These are phyloP conservation scores for Datnioides undecimradiatus DNA, from an alignment of 2,113 vertebrate species.

Conservation along the genomic window DNA sequence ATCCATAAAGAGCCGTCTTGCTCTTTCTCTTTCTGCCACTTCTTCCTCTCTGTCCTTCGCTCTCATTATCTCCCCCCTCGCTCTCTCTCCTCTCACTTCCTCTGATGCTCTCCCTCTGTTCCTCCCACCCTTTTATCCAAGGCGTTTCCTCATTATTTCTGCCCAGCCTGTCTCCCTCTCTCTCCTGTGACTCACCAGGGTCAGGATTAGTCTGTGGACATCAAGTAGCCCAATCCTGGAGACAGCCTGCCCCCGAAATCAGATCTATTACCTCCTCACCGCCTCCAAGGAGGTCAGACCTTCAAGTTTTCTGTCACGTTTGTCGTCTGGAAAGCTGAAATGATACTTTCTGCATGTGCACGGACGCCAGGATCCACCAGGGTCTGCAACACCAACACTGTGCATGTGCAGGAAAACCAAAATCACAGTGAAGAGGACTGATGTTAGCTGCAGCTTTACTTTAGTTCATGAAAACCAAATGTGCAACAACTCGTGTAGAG, in stretches of 20 bases:
- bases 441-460: no score
- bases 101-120: constrained; percentile 3
- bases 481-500: no score
- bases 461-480: no score
- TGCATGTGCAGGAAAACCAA: no score
- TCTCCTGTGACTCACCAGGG: constrained; percentile 44
- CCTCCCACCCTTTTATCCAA: not conserved
- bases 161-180: not conserved
- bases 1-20: constrained; percentile 49
- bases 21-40: constrained; percentile 29
- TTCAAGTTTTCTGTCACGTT: not conserved
- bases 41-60: not conserved
- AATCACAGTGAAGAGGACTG: no score
- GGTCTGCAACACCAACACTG: no score
- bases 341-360: no score
- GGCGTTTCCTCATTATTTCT: constrained; percentile 21
- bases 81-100: not conserved
- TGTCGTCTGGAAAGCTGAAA: no score
- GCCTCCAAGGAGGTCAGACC: not conserved
- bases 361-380: no score
- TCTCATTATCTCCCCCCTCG: constrained; percentile 11
- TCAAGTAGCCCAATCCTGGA: not conserved
- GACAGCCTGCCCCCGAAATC: not conserved
- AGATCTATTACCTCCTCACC: constrained; percentile 1
- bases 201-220: constrained; percentile 33